Evolutionary conservation across 2,797 vertebrate species (phyloP).

Genomic region (Eulemur rubriventer): DNA sequence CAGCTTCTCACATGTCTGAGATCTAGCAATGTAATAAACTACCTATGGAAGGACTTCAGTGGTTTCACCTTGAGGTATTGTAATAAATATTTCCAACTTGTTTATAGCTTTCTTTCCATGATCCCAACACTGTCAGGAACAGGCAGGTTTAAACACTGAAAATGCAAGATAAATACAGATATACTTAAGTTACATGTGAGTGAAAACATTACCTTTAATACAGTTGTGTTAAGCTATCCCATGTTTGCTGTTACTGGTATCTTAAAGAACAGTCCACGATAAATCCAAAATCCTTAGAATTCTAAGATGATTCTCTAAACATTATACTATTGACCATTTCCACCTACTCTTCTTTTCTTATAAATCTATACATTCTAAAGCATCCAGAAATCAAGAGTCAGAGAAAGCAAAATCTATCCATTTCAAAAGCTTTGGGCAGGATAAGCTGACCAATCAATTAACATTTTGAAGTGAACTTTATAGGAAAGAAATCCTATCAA

Average conservation of each 20-base stretch:
- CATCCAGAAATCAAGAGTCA: neutral
- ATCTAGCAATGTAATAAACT: neutral
- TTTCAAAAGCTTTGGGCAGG: neutral
- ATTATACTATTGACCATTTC: neutral
- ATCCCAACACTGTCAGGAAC: neutral
- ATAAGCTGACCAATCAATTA: slow-evolving; percentile 46
- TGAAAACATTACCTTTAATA: neutral
- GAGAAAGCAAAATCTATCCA: slow-evolving; percentile 14
- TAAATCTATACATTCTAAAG: neutral
- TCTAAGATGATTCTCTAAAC: neutral
- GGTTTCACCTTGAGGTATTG: slow-evolving; percentile 37
- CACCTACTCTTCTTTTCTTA: neutral
- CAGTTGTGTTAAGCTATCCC: neutral
- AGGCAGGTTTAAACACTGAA: slow-evolving; percentile 25
- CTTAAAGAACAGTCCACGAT: neutral
- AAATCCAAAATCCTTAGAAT: slow-evolving; percentile 10
- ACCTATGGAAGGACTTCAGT: neutral
- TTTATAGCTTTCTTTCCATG: slow-evolving; percentile 21
- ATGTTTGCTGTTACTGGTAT: neutral
- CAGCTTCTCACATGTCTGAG: neutral
- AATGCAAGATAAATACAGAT: neutral
- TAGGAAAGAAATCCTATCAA: slow-evolving; percentile 31
- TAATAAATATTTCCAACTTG: slow-evolving; percentile 53
- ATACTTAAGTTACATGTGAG: neutral
- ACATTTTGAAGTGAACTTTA: slow-evolving; percentile 28